A percentile compares a stretch with the other conserved stretches of the same genome.
These are phyloP conservation scores for Acanthacorydalis orientalis DNA, from an alignment of 2,888 invertebrate species.

Conservation along the genomic window DNA sequence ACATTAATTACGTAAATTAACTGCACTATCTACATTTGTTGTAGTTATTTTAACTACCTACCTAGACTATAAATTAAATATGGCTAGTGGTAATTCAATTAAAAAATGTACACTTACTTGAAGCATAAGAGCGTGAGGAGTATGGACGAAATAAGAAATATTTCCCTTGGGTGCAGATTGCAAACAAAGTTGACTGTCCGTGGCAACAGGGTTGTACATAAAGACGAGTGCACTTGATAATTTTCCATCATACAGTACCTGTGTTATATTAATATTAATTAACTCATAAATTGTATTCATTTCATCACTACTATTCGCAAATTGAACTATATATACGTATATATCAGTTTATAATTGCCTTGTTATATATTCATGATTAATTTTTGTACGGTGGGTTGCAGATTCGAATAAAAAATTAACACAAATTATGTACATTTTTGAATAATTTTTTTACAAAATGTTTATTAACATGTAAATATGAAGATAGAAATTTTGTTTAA, in stretches of 20 bases:
- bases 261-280: conserved; percentile 13
- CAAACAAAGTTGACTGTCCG: conserved; percentile 95
- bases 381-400: not conserved
- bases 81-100: not conserved
- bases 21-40: too few species aligned
- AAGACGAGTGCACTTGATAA: conserved; percentile 93
- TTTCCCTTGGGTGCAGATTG: conserved; percentile 98
- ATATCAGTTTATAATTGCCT: not conserved
- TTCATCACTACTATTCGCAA: not conserved
- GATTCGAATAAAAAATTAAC: not conserved
- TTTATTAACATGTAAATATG: not conserved
- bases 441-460: too few species aligned
- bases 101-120: conserved; percentile 42
- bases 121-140: conserved; percentile 97
- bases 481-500: too few species aligned
- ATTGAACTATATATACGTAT: not conserved
- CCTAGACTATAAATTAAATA: not conserved
- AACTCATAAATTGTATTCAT: not conserved
- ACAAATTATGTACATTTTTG: too few species aligned
- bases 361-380: not conserved
- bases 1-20: too few species aligned
- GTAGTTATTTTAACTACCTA: too few species aligned
- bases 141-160: conserved; percentile 95
- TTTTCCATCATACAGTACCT: conserved; percentile 98
- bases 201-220: conserved; percentile 99